Base-by-base conservation (phyloP, 2,113 vertebrate genomes). In the Sakesphorus luctuosus region DNA sequence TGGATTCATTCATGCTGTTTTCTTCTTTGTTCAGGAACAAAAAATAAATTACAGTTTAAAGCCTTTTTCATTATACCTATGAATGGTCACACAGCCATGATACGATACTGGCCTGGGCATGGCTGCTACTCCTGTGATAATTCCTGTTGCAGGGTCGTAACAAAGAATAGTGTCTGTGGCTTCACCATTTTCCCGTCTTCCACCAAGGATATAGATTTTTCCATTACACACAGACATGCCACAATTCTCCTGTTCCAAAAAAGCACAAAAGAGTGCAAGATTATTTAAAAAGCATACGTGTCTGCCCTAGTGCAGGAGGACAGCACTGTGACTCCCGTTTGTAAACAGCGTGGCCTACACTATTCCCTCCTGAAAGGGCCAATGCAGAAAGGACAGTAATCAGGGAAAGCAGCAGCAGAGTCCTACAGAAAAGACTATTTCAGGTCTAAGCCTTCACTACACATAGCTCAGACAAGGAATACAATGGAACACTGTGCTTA, bases 171-270 rank as follows among this genome's bases (percentile, higher is more conserved):
- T 99, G 98, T 99, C 99, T 52, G 99, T 98, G 15, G 99, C 99
- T 94, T 99, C 99, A 50, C 99, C 99, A 0, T 95, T 99, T 94
- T 99, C 99, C 61, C 99, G 97, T 94, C 99, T 98, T 94, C 99
- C 99, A 14, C 99, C 99, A 53, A 99, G 98, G 97, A 99, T 99
- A 93, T 98, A 99, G 97, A 99, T 99, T 96, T 99, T 99, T 49
- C 99, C 99, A 55, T 99, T 99, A 93, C 99, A 99, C 69, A 99
- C 99, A 18, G 99, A 99, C 99, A 99, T 99, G 85, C 99, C 99
- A 87, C 99, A 99, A 84, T 99, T 99, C 98, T 99, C 99, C 99
- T 99, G 98, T 88, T 96, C 72, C 43, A 91, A 97, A 43, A 50
- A 97, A 65, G 94, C 50, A 96, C 59, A 73, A 71, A 90, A 43